These are phyloP conservation scores for Poeciliopsis presidionis DNA, from an alignment of 2,797 vertebrate genomes.

Conservation along the genomic window DNA sequence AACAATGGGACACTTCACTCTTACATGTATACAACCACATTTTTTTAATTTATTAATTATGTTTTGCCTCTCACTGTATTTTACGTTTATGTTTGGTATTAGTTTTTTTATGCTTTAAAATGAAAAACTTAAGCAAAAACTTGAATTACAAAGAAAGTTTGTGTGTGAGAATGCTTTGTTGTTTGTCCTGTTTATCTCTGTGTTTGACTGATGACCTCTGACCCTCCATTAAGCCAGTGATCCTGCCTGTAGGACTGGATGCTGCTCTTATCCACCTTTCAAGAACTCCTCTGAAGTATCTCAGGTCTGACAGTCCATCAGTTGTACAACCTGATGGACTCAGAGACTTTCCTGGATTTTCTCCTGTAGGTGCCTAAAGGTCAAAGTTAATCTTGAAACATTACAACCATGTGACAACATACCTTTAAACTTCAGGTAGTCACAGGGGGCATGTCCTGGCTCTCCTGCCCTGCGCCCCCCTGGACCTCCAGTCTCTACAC, in stretches of 20 bases:
- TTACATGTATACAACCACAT: too few relatives aligned
- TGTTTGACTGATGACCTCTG: not conserved
- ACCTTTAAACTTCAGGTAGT: slow-evolving; percentile 96
- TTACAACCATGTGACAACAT: not conserved
- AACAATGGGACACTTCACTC: too few relatives aligned
- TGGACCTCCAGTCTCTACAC: slow-evolving; percentile 93
- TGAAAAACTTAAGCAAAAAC: too few relatives aligned
- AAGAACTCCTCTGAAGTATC: not conserved
- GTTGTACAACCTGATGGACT: not conserved
- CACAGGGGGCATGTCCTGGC: slow-evolving; percentile 92
- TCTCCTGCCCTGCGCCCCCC: slow-evolving; percentile 92
- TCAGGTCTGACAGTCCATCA: not conserved
- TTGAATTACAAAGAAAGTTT: too few relatives aligned
- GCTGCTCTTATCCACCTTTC: not conserved
- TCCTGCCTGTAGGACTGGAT: not conserved
- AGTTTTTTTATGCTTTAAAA: too few relatives aligned
- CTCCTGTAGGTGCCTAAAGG: not conserved
- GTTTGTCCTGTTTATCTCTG: not conserved
- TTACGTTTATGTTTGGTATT: too few relatives aligned
- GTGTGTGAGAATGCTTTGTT: not conserved
- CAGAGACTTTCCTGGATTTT: not conserved
- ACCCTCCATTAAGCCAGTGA: not conserved
- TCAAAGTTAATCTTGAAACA: not conserved
- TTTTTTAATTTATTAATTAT: too few relatives aligned
- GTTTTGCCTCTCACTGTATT: too few relatives aligned